A percentile compares a stretch with the other conserved stretches of the same genome.
These are phyloP conservation scores for Contarinia nasturtii DNA, from an alignment of 1,140 invertebrate species.

Conservation along the genomic window DNA sequence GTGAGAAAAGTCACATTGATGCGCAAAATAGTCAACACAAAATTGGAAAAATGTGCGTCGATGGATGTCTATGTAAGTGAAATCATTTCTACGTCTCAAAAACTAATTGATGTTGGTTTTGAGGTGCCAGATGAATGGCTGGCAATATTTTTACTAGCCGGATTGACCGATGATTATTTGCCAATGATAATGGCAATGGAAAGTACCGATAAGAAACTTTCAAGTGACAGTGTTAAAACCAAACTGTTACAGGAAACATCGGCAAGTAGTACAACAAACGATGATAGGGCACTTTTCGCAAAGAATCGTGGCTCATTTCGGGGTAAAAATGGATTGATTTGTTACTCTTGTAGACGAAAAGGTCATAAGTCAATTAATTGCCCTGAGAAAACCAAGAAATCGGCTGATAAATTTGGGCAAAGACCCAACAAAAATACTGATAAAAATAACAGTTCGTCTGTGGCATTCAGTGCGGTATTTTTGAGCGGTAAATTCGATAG, in stretches of 20 bases:
- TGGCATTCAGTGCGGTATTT: constrained; percentile 11
- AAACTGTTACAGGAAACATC: constrained; percentile 11
- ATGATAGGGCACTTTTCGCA: not conserved
- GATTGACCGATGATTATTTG: constrained; percentile 14
- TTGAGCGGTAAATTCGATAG: constrained; percentile 6
- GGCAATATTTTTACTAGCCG: constrained; percentile 15
- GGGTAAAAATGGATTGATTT: constrained; percentile 3
- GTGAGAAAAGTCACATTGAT: constrained; percentile 9
- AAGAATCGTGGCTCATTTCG: not conserved
- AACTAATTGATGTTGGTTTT: constrained; percentile 10
- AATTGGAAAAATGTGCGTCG: constrained; percentile 7
- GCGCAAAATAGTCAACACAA: constrained; percentile 4
- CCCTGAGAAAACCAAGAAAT: not conserved
- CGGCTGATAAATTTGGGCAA: not conserved
- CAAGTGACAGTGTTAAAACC: constrained; percentile 11
- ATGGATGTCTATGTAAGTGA: constrained; percentile 15
- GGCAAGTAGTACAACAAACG: not conserved
- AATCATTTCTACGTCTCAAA: constrained; percentile 16
- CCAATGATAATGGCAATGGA: constrained; percentile 23
- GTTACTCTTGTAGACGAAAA: constrained; percentile 6
- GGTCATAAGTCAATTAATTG: constrained; percentile 4
- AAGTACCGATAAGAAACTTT: constrained; percentile 11
- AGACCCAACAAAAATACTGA: constrained; percentile 2
- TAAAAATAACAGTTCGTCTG: constrained; percentile 2
- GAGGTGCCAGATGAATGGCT: constrained; percentile 18